Evolutionary conservation across 2,797 vertebrate species (phyloP).

Genomic region (Phrynocephalus forsythii): DNA sequence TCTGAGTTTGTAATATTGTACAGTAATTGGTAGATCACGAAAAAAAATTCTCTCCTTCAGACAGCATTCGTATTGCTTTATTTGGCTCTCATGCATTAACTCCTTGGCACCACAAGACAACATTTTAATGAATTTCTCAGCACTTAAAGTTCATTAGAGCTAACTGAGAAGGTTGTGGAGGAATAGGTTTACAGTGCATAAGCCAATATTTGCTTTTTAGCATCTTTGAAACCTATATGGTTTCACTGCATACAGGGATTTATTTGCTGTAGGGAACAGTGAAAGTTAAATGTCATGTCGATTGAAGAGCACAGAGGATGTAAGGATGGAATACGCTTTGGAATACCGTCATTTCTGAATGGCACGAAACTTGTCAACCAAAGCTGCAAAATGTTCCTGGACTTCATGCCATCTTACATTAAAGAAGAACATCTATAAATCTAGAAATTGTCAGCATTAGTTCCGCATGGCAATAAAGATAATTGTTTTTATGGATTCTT

Average conservation of each 20-base stretch:
- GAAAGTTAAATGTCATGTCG: constrained; percentile 49
- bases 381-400: constrained; percentile 52
- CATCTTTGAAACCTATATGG: constrained; percentile 33
- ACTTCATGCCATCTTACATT: constrained; percentile 33
- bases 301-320: constrained; percentile 48
- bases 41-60: constrained; percentile 74
- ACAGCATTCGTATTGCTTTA: constrained; percentile 74
- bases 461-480: constrained; percentile 51
- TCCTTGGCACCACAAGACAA: constrained; percentile 65
- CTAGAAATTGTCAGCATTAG: constrained; percentile 55
- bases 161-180: constrained; percentile 23
- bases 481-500: constrained; percentile 37
- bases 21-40: constrained; percentile 78
- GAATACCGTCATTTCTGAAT: constrained; percentile 40
- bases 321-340: constrained; percentile 45
- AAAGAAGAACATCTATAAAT: constrained; percentile 15
- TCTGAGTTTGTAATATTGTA: constrained; percentile 82
- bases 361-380: constrained; percentile 45
- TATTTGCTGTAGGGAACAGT: constrained; percentile 48
- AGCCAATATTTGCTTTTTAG: constrained; percentile 22
- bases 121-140: constrained; percentile 59
- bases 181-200: constrained; percentile 30
- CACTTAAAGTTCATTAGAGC: constrained; percentile 37
- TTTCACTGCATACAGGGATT: constrained; percentile 48
- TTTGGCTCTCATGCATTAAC: constrained; percentile 63